phyloP scores from a whole-genome alignment of 2,888 invertebrate genomes.

The Thera obeliscata region DNA sequence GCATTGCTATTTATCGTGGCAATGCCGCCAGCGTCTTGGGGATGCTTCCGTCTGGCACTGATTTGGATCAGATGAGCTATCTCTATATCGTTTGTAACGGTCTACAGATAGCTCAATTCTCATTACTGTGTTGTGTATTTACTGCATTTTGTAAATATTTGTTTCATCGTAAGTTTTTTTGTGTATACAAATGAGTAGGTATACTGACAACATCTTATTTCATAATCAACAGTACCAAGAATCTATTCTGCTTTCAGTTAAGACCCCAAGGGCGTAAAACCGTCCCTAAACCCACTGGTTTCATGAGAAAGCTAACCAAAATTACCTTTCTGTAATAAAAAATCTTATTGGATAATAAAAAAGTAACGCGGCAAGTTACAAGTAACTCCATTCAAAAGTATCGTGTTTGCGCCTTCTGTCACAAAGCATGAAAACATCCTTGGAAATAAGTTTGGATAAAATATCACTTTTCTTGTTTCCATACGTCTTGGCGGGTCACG shows the following conservation, averaged over 20 bases:
- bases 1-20: too few species aligned
- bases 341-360: slow-evolving; percentile 13
- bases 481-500: slow-evolving; percentile 35
- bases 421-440: slow-evolving; percentile 45
- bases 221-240: not conserved
- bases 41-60: too few species aligned
- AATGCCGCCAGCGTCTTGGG: too few species aligned
- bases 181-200: too few species aligned
- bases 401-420: slow-evolving; percentile 34
- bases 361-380: slow-evolving; percentile 16
- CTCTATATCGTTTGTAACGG: too few species aligned
- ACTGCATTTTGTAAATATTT: too few species aligned
- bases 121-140: too few species aligned
- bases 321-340: slow-evolving; percentile 8
- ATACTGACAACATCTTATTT: not conserved
- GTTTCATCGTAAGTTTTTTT: too few species aligned
- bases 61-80: too few species aligned
- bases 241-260: not conserved
- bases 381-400: slow-evolving; percentile 28
- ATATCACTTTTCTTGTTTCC: slow-evolving; percentile 40
- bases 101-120: too few species aligned
- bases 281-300: not conserved
- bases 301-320: slow-evolving; percentile 1
- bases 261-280: not conserved
- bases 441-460: slow-evolving; percentile 40